Conservation (phyloP, 1,140 invertebrate species). For the Anoplolepis gracilipes region DNA sequence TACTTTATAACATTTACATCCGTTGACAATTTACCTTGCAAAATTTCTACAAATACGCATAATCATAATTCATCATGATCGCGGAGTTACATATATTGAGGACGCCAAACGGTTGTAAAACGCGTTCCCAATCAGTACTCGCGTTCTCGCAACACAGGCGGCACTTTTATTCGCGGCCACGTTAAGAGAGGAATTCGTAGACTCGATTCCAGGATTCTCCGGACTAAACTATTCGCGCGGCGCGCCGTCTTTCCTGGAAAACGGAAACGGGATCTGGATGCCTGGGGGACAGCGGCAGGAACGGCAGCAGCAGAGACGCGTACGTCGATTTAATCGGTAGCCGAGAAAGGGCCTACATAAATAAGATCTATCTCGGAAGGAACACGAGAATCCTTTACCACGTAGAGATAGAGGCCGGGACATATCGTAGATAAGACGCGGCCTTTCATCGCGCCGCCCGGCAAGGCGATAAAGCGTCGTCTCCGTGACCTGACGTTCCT, state of each 20-base stretch:
- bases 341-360: constrained; percentile 81
- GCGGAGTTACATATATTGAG: constrained; percentile 1
- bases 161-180: constrained; percentile 37
- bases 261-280: constrained; percentile 70
- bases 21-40: too few relatives aligned
- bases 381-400: constrained; percentile 85
- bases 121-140: neutral
- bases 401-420: constrained; percentile 81
- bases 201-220: constrained; percentile 61
- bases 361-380: constrained; percentile 83
- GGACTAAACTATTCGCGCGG: constrained; percentile 10
- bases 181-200: constrained; percentile 14
- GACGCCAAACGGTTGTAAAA: constrained; percentile 9
- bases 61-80: constrained; percentile 23
- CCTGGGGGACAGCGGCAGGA: constrained; percentile 26
- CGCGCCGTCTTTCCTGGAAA: constrained; percentile 70
- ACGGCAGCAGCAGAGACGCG: constrained; percentile 22
- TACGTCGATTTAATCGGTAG: constrained; percentile 83
- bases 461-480: constrained; percentile 67
- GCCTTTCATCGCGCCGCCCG: constrained; percentile 82
- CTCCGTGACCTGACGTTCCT: constrained; percentile 64
- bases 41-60: neutral
- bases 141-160: neutral
- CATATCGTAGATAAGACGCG: constrained; percentile 80
- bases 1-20: neutral